Base-by-base conservation (phyloP, 2,888 invertebrate species). In the Nymphalis c-album region DNA sequence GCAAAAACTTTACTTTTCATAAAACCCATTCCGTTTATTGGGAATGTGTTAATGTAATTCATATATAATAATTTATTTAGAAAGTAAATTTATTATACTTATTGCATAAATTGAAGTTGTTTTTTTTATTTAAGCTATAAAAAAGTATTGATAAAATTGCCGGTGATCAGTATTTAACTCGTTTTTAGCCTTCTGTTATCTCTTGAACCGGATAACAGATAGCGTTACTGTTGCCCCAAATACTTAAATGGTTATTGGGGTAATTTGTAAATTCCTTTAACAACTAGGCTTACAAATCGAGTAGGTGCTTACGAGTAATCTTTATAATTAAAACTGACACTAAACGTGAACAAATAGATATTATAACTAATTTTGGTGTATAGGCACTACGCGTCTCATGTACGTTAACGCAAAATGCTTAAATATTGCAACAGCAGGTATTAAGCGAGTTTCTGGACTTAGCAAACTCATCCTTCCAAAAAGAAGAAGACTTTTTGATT, bases 131-230 rank as follows among this genome's bases (percentile, higher is more conserved):
- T 40, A 40, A 26, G 22, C 7, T 45, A 48, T 20, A 60, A 55
- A 18, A 35, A 47, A 55, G 16, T 47, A 31, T 51, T 60, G 45
- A 64, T 53, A 53, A 47, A 60, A 64, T 64, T 61, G 40, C 45
- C 35, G 45, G 20, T 53, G 65, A 61, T 60, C 60, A 55, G 47
- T 57, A 61, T 65, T 48, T 13, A 7, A 18, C 51, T 62, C n/a
- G 53, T 64, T 70, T 64, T 69, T 63, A 61, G 63, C 46, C n/a
- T 46, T 64, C 46, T 60, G 62, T 72, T 73, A 70, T 73, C 68
- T 63, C 57, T 63, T 55, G 61, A 71, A 72, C 72, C 75, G 75
- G 75, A 74, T 73, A 73, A 61, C 66, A 71, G 75, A 75, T 76
- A 76, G 65, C 69, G 65, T 69, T 72, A 72, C 65, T 72, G 69